phyloP scores from a whole-genome alignment of 1,140 invertebrate genomes.

The Brachionus calyciflorus region DNA sequence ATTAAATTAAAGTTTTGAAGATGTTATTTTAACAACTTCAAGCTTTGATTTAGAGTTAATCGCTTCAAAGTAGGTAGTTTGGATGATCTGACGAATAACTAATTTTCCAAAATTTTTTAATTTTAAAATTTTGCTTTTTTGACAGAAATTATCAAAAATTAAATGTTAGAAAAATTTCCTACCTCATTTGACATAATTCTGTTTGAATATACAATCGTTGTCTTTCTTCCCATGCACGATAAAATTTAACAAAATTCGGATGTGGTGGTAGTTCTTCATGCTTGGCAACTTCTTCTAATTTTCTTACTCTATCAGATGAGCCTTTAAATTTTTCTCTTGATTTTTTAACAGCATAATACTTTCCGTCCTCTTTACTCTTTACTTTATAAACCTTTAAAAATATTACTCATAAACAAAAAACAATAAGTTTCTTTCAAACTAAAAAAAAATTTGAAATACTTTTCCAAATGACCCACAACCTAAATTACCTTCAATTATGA shows the following conservation, averaged over 20 bases:
- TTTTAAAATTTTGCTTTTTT: too few relatives aligned
- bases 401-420: background rate
- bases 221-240: conserved; percentile 73
- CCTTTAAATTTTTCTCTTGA: conserved; percentile 66
- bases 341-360: conserved; percentile 70
- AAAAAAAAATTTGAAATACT: conserved; percentile 62
- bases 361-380: conserved; percentile 67
- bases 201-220: conserved; percentile 71
- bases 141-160: background rate
- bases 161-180: background rate
- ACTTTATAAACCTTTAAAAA: conserved; percentile 65
- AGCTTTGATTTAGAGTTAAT: too few relatives aligned
- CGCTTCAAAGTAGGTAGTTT: too few relatives aligned
- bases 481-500: conserved; percentile 65
- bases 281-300: conserved; percentile 70
- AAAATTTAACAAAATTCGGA: conserved; percentile 69
- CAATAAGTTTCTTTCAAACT: background rate
- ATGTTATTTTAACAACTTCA: too few relatives aligned
- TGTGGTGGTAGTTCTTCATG: conserved; percentile 70
- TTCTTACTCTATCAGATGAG: conserved; percentile 65
- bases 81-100: too few relatives aligned
- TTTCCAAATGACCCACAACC: conserved; percentile 72
- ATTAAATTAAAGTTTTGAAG: too few relatives aligned
- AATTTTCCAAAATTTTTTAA: too few relatives aligned
- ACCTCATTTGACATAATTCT: conserved; percentile 68